Evolutionary conservation across 2,113 vertebrate genomes (phyloP).

Genomic region (Seriola quinqueradiata): DNA sequence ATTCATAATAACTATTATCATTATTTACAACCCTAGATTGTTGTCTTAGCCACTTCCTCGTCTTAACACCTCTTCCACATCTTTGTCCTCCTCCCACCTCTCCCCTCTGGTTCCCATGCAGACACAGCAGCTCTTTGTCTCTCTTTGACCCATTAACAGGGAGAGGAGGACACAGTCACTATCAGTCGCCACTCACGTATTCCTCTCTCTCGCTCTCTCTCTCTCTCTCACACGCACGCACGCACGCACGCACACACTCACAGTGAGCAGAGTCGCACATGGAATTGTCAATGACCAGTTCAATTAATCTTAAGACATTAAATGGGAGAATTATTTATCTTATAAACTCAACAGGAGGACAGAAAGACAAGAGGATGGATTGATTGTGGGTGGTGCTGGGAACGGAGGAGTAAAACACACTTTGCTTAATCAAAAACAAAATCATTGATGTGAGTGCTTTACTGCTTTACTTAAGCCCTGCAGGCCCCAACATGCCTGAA

Average conservation of each 20-base stretch:
- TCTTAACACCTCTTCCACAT: constrained; percentile 52
- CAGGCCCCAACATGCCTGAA: neutral
- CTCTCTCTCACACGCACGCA: neutral
- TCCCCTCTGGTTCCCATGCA: constrained; percentile 67
- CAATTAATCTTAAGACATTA: constrained; percentile 25
- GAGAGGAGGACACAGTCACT: constrained; percentile 57
- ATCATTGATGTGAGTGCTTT: constrained; percentile 48
- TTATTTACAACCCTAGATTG: neutral
- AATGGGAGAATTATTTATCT: neutral
- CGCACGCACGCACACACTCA: neutral
- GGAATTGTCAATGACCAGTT: constrained; percentile 33
- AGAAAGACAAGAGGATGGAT: neutral
- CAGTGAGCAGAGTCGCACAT: neutral
- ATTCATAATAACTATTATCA: neutral
- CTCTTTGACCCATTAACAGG: constrained; percentile 61
- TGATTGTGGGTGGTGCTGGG: neutral
- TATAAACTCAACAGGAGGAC: neutral
- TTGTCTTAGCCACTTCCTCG: constrained; percentile 2
- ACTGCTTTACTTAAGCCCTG: constrained; percentile 33
- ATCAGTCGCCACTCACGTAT: constrained; percentile 61
- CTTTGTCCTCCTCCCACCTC: constrained; percentile 44
- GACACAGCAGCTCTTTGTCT: constrained; percentile 76
- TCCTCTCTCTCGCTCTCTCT: constrained; percentile 31
- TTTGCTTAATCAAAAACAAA: constrained; percentile 53
- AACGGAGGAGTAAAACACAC: constrained; percentile 30